Evolutionary conservation across 2,888 invertebrate genomes (phyloP), one percentile per base, ranked within the genome.

Genomic region (Caenorhabditis drosophilae): DNA sequence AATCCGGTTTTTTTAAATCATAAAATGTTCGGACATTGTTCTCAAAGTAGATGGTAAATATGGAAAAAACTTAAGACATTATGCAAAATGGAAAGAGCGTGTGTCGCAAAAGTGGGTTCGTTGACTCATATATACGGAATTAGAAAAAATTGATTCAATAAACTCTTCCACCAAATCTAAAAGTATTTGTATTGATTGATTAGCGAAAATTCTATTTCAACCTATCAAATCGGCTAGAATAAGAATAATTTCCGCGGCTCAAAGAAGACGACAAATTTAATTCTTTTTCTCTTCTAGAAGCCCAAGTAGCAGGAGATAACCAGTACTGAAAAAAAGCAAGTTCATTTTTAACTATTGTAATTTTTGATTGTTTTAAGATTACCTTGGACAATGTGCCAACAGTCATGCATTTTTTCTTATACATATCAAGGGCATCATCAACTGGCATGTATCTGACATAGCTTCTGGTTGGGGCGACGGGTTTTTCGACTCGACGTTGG

Each of bases 401-500:
- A 36, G 83, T 83, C 83, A 83, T 81, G 61, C 76, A 81, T 49
- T 77, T 57, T 58, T 83, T 83, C 61, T 81, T 83, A 73, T 78
- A 83, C 79, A 83, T 74, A 52, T 79, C 78, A 34, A 83, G 70
- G 12, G 83, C 83, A 51, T 83, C 83, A 38, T 83, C 82, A 26
- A 78, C 73, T 20, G 78, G 77, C 81, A 83, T 82, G 63, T 81
- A 82, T 70, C 78, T 70, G 20, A 81, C 76, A 46, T 81, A 81
- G 54, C 66, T 79, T 53, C 81, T 67, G 16, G 58, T 45, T 0
- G 79, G 76, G 1, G 81, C 73, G 9, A 77, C 22, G 16, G 81
- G 81, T 36, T 74, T 72, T 51, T 81, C 81, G 16, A 77, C 66
- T 15, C 70, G 67, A 23, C 51, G 59, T 20, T 62, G 62, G 46